Base-by-base conservation (phyloP, 2,888 invertebrate species). In the Tortricodes alternella region DNA sequence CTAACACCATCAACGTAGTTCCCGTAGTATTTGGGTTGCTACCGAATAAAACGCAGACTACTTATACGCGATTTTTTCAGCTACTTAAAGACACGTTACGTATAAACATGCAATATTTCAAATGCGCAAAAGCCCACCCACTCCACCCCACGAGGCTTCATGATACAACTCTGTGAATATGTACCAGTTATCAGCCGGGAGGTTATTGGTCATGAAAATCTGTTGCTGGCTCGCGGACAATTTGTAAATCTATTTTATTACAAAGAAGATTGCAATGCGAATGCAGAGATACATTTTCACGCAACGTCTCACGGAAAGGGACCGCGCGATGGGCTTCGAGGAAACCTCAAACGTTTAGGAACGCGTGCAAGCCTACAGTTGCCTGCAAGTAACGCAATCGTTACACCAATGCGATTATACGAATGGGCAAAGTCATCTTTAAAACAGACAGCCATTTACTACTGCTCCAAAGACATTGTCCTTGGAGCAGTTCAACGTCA, bases 281-380 rank as follows among this genome's bases (percentile, higher is more conserved):
- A 59, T 34, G 60, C 53, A 56, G 53, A 63, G 37, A 27, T 58
- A 8, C 50, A 60, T 58, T 58, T 57, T 35, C 57, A 60, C 37
- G 60, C 60, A 38, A 60, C 60, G 7, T 38, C 57, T 24, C 60
- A 60, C 18, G 53, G 60, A 43, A 60, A 57, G 35, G 57, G 56
- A 41, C 60, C 53, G 48, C 52, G 53, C 21, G 60, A 60, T 46
- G 58, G 58, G 35, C 52, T 58, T 11, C 52, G 52, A 7, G 35
- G 58, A n/a, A 58, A 52, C 27, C 41, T 58, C 9, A 58, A 58
- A 48, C 46, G 58, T 16, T 37, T 58, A 34, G 58, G 46, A 15
- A 24, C 58, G 37, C 58, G 53, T 37, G 58, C 58, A 29, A 53
- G 53, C 43, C 24, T 58, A 44, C 58, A 58, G 32, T 50, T 53